Evolutionary conservation across 2,797 vertebrate species (phyloP), one percentile per base, ranked within the genome.

Genomic region (Pitangus sulphuratus): DNA sequence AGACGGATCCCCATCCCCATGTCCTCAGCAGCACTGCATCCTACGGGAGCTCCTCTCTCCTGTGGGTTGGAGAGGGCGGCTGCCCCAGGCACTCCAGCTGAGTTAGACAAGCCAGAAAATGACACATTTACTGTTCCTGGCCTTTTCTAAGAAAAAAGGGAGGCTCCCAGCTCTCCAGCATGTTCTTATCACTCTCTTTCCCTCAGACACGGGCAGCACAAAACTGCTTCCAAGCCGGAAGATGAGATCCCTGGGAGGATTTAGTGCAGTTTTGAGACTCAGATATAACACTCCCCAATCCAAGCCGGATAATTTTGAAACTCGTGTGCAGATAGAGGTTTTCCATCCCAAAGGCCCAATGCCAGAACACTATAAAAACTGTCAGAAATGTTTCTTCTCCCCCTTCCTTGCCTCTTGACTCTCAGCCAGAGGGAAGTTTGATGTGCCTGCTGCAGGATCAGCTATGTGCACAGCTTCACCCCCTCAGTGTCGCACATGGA

Each of bases 401-500:
- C 24, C 11, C 14, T 94, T 14, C 1, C 26, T 39, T 1, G 0
- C 53, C 20, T 87, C 69, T 70, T 68, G 15, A 30, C 4, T 2
- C 45, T 75, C 53, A 53, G 1, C 40, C 40, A 18, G 14, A 28
- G 71, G 47, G 66, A 82, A 44, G 17, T 78, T 60, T 87, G 72
- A 28, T 21, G 6, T 77, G 44, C 9, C 58, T 68, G 42, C 33
- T 5, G 2, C 0, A 0, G 42, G 42, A 47, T 33, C 28, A 11
- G 6, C 18, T 14, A 15, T 4, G 1, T 53, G 45, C 33, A 17
- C 3, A 3, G 39, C 47, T 22, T 86, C 40, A 37, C 7, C 39
- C 40, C 30, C 51, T 56, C 7, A 5, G 26, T 50, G 31, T 69
- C 60, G 69, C 71, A 39, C 18, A 0, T 16, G n/a, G 45, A 20